Base-by-base conservation (phyloP, 2,888 invertebrate species). In the Caenorhabditis auriculariae region DNA sequence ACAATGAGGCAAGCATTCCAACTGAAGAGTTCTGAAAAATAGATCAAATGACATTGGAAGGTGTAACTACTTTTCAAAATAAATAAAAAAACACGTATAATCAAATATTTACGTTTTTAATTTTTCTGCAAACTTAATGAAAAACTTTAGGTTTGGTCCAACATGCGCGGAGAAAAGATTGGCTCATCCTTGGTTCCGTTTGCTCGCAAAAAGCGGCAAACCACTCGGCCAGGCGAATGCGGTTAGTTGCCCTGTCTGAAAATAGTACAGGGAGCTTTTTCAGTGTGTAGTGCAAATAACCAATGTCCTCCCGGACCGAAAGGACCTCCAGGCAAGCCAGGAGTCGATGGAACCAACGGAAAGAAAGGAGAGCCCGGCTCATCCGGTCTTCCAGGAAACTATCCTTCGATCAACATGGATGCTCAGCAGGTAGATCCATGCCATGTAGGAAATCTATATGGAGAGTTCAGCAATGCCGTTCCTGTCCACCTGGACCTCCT, bases 401-500 rank as follows among this genome's bases (percentile, higher is more conserved):
- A 62, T 32, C 74, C 74, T 28, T 58, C 69, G 2, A 55, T 74
- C 53, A 62, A 66, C 60, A 65, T 68, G 65, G 71, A 71, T 43
- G 49, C 58, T 19, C 60, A 66, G n/a, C n/a, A n/a, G n/a, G n/a
- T n/a, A n/a, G n/a, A n/a, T n/a, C n/a, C n/a, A n/a, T n/a, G n/a
- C n/a, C n/a, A n/a, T n/a, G n/a, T n/a, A n/a, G n/a, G n/a, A n/a
- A n/a, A n/a, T n/a, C n/a, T n/a, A n/a, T n/a, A n/a, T n/a, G n/a
- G n/a, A n/a, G n/a, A n/a, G n/a, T n/a, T 28, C 62, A 72, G 53
- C 66, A 69, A 28, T 74, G 74, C 61, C 60, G 72, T 15, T 60
- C 64, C 60, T 73, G 74, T 48, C 72, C 74, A 28, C 54, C 58
- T 26, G 74, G 74, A 42, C 63, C 69, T 32, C 68, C 68, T 21